These are phyloP conservation scores for Sigmodon hispidus DNA, from an alignment of 2,113 vertebrate species.

Conservation along the genomic window DNA sequence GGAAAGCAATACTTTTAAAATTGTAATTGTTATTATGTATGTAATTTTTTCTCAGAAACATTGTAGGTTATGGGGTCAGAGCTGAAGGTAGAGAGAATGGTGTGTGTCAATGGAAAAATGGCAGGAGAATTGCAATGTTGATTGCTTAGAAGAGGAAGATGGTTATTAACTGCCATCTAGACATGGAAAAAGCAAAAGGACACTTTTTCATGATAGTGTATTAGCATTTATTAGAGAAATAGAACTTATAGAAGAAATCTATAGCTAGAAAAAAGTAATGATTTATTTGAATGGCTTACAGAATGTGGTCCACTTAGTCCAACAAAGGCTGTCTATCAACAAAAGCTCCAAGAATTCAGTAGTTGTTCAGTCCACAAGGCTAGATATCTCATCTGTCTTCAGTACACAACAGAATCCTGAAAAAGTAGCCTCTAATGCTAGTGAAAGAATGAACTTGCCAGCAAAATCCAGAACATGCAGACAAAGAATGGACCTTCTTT, in stretches of 20 bases:
- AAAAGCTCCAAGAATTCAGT: background rate
- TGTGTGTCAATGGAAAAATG: background rate
- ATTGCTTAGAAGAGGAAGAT: background rate
- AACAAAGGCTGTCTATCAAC: background rate
- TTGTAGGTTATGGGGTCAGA: background rate
- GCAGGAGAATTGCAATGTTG: background rate
- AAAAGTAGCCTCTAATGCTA: background rate
- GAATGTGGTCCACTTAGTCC: background rate
- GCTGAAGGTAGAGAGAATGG: background rate
- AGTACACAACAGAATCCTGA: background rate
- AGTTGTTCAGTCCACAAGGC: background rate
- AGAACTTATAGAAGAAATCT: background rate
- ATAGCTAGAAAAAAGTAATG: background rate
- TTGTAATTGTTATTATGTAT: background rate
- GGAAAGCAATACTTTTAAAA: slow-evolving; percentile 36
- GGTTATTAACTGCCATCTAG: background rate
- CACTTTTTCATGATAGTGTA: background rate
- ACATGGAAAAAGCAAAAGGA: background rate
- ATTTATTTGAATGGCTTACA: background rate
- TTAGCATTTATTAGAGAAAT: background rate
- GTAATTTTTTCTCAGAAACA: background rate
- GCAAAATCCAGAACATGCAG: background rate
- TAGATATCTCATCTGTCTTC: background rate
- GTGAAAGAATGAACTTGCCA: background rate
- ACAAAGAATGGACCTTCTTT: background rate